Evolutionary conservation across 2,113 vertebrate species (phyloP).

Genomic region (Tetrao urogallus): DNA sequence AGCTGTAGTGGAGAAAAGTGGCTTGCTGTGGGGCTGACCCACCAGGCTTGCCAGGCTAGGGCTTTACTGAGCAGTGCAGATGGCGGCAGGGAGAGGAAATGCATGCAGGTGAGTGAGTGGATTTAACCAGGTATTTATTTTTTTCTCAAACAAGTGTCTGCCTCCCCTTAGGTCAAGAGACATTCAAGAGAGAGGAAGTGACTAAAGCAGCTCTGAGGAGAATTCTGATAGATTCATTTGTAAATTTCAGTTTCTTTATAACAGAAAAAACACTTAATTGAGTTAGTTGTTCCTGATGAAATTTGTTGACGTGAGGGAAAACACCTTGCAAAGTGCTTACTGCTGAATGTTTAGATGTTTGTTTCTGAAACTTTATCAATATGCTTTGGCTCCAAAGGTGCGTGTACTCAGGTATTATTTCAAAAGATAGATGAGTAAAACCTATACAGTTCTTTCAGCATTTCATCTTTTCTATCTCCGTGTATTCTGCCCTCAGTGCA

Average conservation of each 20-base stretch:
- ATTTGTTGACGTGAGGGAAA: neutral
- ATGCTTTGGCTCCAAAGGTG: neutral
- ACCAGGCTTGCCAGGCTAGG: rapidly evolving
- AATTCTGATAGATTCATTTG: neutral
- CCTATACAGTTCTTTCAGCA: neutral
- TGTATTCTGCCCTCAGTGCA: neutral
- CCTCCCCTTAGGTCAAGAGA: neutral
- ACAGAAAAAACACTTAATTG: neutral
- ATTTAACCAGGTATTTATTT: neutral
- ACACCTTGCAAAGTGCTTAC: neutral
- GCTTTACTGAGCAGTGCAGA: neutral
- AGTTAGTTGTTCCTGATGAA: neutral
- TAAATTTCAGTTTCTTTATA: neutral
- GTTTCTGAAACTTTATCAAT: neutral
- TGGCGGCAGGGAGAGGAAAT: neutral
- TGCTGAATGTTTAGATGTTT: neutral
- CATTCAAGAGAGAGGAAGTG: neutral
- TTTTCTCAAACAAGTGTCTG: neutral
- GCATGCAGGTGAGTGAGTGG: neutral
- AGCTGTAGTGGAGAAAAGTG: neutral
- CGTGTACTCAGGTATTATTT: neutral
- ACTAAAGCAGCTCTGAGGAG: neutral
- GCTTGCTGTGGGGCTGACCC: neutral
- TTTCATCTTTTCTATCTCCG: neutral
- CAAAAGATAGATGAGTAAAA: neutral